A percentile compares a stretch with the other conserved stretches of the same genome.
Conservation (phyloP, 2,888 invertebrate genomes). For the Macropis europaea region DNA sequence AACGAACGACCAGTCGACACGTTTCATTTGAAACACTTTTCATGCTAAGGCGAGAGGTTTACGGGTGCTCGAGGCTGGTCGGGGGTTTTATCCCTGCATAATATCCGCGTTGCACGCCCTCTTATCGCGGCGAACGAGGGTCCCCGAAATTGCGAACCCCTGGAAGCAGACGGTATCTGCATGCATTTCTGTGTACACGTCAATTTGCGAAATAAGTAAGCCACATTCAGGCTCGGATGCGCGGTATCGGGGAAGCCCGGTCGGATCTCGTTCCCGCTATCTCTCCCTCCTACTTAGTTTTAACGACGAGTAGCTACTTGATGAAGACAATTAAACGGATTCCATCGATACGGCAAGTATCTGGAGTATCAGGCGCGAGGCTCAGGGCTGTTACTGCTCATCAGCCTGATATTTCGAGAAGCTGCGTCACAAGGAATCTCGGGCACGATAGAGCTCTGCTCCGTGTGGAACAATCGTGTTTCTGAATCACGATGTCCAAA, state of each 20-base stretch:
- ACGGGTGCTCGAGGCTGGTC: too few species aligned
- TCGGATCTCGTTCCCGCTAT: neutral
- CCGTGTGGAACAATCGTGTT: too few species aligned
- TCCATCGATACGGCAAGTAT: neutral
- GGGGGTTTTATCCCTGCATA: too few species aligned
- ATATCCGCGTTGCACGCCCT: too few species aligned
- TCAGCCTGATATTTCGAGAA: neutral
- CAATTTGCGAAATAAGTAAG: slow-evolving; percentile 36
- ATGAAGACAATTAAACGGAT: slow-evolving; percentile 19
- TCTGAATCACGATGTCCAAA: too few species aligned
- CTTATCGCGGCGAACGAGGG: neutral
- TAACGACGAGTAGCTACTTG: slow-evolving; percentile 3
- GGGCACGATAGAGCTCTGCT: too few species aligned
- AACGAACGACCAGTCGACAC: too few species aligned
- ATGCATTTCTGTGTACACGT: slow-evolving; percentile 5
- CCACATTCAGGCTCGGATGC: neutral
- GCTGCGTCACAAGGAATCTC: neutral
- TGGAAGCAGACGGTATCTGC: slow-evolving; percentile 13
- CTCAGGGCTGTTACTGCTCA: neutral
- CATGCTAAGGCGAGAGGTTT: too few species aligned
- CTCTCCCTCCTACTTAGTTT: slow-evolving; percentile 3
- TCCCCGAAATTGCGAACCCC: neutral
- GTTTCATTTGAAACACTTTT: too few species aligned
- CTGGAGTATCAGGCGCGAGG: neutral
- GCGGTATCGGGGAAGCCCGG: slow-evolving; percentile 3